Evolutionary conservation across 1,140 invertebrate genomes (phyloP).

Genomic region (Drosophila nigromelanica): DNA sequence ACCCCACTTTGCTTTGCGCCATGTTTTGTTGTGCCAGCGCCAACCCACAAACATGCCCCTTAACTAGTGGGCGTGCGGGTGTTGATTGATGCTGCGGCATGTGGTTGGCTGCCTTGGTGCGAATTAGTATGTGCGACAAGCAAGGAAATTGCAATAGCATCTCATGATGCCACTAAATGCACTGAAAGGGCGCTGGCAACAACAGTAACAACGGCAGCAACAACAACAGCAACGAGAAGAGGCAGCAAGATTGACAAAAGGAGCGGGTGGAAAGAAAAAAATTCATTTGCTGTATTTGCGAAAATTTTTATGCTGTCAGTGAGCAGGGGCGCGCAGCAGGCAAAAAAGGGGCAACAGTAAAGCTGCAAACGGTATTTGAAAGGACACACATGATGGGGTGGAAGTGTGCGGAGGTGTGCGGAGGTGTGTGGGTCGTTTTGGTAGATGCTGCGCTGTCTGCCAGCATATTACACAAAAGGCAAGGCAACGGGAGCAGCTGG

Average conservation of each 20-base stretch:
- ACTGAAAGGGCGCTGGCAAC: constrained; percentile 46
- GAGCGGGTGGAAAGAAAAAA: constrained; percentile 52
- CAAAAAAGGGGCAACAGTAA: background rate
- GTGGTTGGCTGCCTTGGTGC: constrained; percentile 56
- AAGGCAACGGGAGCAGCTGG: constrained; percentile 64
- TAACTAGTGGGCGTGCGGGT: background rate
- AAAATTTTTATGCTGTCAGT: constrained; percentile 59
- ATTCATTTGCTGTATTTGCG: constrained; percentile 80
- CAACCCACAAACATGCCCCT: constrained; percentile 6
- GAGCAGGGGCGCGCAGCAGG: background rate
- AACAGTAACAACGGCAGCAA: constrained; percentile 43
- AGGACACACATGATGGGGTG: constrained; percentile 16
- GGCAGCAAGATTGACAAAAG: constrained; percentile 43
- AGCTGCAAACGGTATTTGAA: constrained; percentile 40
- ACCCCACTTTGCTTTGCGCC: constrained; percentile 69
- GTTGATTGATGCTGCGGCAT: constrained; percentile 8
- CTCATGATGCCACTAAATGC: constrained; percentile 82
- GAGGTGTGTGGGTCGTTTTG: background rate
- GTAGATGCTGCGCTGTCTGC: constrained; percentile 10
- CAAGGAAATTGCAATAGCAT: constrained; percentile 82
- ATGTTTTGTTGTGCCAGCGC: constrained; percentile 53
- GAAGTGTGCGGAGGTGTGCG: too few relatives aligned
- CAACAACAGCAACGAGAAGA: constrained; percentile 3
- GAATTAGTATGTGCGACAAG: constrained; percentile 82
- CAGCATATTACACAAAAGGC: constrained; percentile 53